These are phyloP conservation scores for Vulpes vulpes DNA, from an alignment of 2,113 vertebrate species.

Conservation along the genomic window DNA sequence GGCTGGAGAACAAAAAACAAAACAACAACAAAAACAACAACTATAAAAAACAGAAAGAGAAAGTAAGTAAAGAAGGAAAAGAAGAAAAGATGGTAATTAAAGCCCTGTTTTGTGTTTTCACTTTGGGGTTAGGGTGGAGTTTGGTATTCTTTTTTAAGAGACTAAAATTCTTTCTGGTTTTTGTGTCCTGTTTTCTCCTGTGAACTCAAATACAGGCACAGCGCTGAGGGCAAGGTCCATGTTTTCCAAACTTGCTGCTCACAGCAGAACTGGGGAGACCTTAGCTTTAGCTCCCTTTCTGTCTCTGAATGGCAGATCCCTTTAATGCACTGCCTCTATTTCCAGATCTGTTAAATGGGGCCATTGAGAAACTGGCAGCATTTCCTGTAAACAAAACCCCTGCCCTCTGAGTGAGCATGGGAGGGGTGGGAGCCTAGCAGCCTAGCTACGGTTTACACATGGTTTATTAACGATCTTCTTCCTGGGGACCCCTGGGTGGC, in stretches of 20 bases:
- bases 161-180: conserved; percentile 55
- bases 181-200: background rate
- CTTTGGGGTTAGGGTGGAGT: conserved; percentile 43
- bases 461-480: background rate
- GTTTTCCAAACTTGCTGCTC: background rate
- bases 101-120: conserved; percentile 45
- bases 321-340: background rate
- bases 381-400: conserved; percentile 41
- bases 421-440: background rate
- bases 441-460: background rate
- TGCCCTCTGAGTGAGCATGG: background rate
- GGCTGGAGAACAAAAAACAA: conserved; percentile 89
- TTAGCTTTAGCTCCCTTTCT: background rate
- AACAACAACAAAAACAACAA: no score
- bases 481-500: no score
- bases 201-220: background rate
- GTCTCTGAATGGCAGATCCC: background rate
- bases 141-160: conserved; percentile 55
- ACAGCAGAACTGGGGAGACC: background rate
- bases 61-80: background rate
- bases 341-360: background rate
- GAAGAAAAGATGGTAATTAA: conserved; percentile 59
- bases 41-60: background rate
- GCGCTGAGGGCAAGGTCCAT: background rate
- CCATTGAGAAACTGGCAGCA: background rate